Conservation (phyloP, 2,888 invertebrate species). For the Drosophila formosana region DNA sequence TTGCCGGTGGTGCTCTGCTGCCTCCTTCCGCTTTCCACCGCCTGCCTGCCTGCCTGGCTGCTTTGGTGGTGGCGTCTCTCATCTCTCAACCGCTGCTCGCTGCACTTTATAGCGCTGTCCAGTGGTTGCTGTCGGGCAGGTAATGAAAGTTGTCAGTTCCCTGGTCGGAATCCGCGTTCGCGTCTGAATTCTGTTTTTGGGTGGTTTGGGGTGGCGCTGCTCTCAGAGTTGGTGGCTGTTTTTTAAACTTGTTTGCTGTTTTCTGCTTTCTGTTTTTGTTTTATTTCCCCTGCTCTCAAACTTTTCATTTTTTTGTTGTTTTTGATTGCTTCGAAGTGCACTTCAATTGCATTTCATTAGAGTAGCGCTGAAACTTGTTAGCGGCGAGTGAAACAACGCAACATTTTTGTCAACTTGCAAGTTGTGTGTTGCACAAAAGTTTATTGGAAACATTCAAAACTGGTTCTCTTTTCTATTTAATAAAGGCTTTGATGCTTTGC, state of each 20-base stretch:
- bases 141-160: conserved; percentile 60
- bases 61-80: conserved; percentile 23
- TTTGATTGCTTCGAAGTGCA: conserved; percentile 66
- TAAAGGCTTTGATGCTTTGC: neutral
- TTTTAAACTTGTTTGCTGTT: conserved; percentile 38
- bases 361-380: conserved; percentile 32
- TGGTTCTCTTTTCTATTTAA: neutral
- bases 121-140: conserved; percentile 57
- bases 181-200: conserved; percentile 1
- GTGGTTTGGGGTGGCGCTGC: conserved; percentile 8
- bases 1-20: conserved; percentile 38
- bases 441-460: neutral
- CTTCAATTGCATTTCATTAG: conserved; percentile 78
- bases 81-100: neutral
- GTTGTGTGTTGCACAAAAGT: neutral
- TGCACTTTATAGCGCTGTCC: conserved; percentile 44
- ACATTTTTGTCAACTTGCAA: conserved; percentile 13
- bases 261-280: conserved; percentile 10
- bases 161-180: neutral
- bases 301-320: conserved; percentile 6
- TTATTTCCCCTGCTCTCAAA: neutral
- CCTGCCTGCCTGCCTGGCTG: neutral
- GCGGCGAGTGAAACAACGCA: neutral
- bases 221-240: conserved; percentile 38
- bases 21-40: neutral